A percentile compares a stretch with the other conserved stretches of the same genome.
These are phyloP conservation scores for Stenodera caucasica DNA, from an alignment of 2,888 invertebrate genomes.

Conservation along the genomic window DNA sequence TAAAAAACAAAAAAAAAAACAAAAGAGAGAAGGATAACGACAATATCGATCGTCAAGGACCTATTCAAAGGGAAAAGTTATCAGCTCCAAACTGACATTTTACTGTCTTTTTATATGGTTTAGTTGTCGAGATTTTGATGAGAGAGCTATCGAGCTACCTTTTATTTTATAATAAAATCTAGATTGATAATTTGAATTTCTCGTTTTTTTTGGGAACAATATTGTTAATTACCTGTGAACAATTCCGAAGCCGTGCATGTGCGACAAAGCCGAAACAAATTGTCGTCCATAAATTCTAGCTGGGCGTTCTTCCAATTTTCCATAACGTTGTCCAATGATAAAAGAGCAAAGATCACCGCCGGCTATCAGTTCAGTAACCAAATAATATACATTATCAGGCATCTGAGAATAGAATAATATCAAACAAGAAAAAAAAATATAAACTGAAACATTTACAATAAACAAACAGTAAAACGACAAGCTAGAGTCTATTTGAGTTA, in stretches of 20 bases:
- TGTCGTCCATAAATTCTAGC: constrained; percentile 65
- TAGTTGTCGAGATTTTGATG: neutral
- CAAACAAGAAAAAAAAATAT: neutral
- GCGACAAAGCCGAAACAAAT: constrained; percentile 67
- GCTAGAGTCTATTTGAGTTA: neutral
- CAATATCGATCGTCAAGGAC: neutral
- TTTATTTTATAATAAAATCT: neutral
- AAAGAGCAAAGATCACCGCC: constrained; percentile 72
- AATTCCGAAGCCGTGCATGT: constrained; percentile 69
- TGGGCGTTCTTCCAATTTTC: constrained; percentile 61
- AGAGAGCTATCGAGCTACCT: neutral
- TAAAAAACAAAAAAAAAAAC: neutral
- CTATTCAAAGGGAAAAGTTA: constrained; percentile 1
- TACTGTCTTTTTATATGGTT: neutral
- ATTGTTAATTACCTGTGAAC: constrained; percentile 64
- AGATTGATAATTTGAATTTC: too few relatives aligned
- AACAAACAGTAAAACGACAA: neutral
- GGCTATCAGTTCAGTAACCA: constrained; percentile 72
- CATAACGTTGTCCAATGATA: constrained; percentile 62
- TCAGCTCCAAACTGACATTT: neutral
- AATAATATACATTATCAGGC: constrained; percentile 67
- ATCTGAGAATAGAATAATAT: constrained; percentile 24
- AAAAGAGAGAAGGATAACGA: neutral
- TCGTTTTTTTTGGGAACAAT: neutral
- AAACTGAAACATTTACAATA: neutral